These are phyloP conservation scores for Calosoma granatense DNA, from an alignment of 1,140 invertebrate genomes.

Conservation along the genomic window DNA sequence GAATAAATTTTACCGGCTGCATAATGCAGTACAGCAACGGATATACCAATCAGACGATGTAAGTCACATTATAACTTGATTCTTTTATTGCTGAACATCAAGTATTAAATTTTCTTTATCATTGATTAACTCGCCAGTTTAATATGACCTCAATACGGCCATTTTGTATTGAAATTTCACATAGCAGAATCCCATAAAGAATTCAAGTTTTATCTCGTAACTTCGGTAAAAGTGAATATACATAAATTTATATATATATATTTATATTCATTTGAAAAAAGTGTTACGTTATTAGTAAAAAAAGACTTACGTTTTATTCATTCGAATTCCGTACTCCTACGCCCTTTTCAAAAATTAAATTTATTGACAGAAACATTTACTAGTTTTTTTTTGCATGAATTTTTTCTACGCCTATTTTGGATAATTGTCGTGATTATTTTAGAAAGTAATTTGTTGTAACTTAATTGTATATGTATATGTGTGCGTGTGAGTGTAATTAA, in stretches of 20 bases:
- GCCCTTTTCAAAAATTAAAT: no score
- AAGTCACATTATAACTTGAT: conserved; percentile 10
- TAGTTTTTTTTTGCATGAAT: no score
- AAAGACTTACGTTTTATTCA: background rate
- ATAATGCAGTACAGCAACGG: conserved; percentile 33
- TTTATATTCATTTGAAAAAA: no score
- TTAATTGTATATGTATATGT: no score
- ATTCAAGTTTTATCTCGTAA: background rate
- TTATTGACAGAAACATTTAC: no score
- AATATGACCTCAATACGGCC: background rate
- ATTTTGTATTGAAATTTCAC: conserved; percentile 12
- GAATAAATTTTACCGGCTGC: conserved; percentile 21
- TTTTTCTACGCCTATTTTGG: no score
- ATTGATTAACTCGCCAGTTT: background rate
- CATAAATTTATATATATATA: no score
- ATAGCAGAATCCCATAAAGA: background rate
- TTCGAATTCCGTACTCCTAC: no score
- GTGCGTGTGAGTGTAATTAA: no score
- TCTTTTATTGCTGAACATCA: background rate
- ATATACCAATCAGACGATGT: conserved; percentile 24
- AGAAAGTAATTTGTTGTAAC: no score
- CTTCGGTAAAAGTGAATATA: no score
- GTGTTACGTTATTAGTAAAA: background rate
- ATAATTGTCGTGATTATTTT: no score
- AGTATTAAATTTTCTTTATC: background rate